Evolutionary conservation across 1,140 invertebrate genomes (phyloP), one percentile per base, ranked within the genome.

Genomic region (Brachionus asplanchnoidis): DNA sequence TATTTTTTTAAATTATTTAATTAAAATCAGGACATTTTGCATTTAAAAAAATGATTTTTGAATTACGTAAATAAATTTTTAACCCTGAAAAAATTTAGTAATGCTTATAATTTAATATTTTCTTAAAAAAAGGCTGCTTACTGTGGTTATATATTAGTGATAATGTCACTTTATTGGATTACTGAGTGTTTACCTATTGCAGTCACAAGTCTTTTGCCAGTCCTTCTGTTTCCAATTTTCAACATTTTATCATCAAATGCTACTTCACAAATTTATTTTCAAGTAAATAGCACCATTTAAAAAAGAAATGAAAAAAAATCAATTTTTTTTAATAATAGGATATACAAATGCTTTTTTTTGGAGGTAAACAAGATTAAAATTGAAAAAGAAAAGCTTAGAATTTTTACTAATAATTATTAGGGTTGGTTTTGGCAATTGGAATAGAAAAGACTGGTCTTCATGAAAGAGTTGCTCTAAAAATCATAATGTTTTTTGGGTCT

Each of bases 161-260:
- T 82, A 20, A 82, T 82, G 79, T 65, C 36, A 20, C 3, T 44
- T 17, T 89, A 91, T 66, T 91, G 91, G 91, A 84, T 90, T n/a
- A 87, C 88, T 26, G 91, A 92, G 85, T 88, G 88, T 11, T 85
- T 92, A n/a, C 91, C 91, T 0, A 86, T 92, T 44, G 87, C 90
- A 1, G 88, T 89, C 0, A 91, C 91, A 8, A 87, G 91, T 32
- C 84, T 91, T 14, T 79, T 92, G 8, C 91, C 91, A 0, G 85
- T 91, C 2, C 86, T 90, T 66, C 78, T 92, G 6, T 89, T 90
- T 65, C 91, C 91, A 17, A 56, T 90, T 44, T 84, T 90, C 4
- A 88, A 87, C 4, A 87, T 90, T 4, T 85, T 88, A 85, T 86
- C 85, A 14, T 87, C 88, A 1, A 85, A 87, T 20, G 86, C 87